phyloP scores from a whole-genome alignment of 2,113 vertebrate genomes.

The Grammomys surdaster region DNA sequence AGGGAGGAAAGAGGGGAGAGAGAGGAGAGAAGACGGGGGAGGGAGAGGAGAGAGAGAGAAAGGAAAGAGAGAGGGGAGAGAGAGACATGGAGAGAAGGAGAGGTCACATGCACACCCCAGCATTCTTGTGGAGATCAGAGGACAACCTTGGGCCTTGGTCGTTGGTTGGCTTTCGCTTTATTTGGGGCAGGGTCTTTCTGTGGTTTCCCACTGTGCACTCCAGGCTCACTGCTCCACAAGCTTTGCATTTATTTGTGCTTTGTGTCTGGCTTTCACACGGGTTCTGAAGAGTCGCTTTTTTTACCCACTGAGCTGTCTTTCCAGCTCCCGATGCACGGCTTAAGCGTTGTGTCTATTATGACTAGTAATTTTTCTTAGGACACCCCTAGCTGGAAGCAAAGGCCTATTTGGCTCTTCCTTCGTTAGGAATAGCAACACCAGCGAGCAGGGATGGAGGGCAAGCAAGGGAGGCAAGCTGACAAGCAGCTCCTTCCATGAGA shows the following conservation, averaged over 20 bases:
- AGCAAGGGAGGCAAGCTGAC: not conserved
- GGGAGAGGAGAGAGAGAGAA: no score
- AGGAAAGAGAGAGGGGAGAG: no score
- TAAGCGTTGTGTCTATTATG: not conserved
- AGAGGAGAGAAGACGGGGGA: no score
- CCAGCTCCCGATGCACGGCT: not conserved
- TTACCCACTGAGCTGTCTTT: not conserved
- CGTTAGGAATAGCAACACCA: not conserved
- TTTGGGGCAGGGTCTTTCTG: not conserved
- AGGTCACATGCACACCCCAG: not conserved
- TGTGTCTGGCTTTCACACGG: not conserved
- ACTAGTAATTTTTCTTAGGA: not conserved
- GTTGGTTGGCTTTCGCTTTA: not conserved
- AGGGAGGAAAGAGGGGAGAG: no score
- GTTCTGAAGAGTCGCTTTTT: not conserved
- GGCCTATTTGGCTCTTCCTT: not conserved
- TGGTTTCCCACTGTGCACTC: not conserved
- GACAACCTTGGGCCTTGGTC: not conserved
- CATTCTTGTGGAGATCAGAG: not conserved
- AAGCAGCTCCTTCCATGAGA: fast-evolving
- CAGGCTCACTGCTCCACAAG: not conserved
- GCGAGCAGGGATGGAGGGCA: not conserved
- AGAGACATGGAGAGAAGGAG: no score
- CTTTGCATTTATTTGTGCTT: not conserved
- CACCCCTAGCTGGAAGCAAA: not conserved